phyloP scores from a whole-genome alignment of 2,113 vertebrate genomes.

The Sus scrofa region DNA sequence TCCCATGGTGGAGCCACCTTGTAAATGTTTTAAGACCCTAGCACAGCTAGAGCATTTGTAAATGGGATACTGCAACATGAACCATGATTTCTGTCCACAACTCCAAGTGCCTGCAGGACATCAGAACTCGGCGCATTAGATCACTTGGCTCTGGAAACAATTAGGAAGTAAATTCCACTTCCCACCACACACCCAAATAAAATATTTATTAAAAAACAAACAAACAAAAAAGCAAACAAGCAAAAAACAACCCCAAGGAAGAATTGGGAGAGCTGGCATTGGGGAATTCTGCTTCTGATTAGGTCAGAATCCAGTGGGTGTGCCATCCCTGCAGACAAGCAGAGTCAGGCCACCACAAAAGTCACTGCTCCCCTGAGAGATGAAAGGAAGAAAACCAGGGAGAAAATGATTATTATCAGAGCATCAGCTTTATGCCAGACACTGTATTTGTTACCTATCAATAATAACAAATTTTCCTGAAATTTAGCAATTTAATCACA shows the following conservation, averaged over 20 bases:
- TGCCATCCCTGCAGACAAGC: background rate
- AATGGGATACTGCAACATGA: background rate
- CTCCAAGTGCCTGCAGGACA: background rate
- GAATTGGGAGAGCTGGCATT: background rate
- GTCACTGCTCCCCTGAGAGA: background rate
- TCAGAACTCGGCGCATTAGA: background rate
- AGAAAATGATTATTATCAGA: background rate
- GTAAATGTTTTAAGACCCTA: background rate
- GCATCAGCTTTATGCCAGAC: background rate
- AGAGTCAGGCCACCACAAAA: background rate
- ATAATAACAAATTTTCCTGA: background rate
- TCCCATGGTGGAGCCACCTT: accelerated
- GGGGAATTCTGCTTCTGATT: background rate
- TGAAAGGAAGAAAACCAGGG: background rate
- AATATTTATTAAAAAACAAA: background rate
- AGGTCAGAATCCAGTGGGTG: background rate
- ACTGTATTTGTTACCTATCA: background rate
- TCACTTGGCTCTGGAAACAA: background rate
- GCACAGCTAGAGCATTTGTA: background rate
- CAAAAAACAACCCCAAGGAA: background rate
- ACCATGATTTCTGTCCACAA: background rate
- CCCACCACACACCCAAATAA: background rate
- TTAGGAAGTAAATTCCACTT: background rate
- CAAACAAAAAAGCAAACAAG: background rate
- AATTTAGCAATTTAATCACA: background rate